Conservation (phyloP, 1,140 invertebrate genomes). For the Lordiphosa stackelbergi region DNA sequence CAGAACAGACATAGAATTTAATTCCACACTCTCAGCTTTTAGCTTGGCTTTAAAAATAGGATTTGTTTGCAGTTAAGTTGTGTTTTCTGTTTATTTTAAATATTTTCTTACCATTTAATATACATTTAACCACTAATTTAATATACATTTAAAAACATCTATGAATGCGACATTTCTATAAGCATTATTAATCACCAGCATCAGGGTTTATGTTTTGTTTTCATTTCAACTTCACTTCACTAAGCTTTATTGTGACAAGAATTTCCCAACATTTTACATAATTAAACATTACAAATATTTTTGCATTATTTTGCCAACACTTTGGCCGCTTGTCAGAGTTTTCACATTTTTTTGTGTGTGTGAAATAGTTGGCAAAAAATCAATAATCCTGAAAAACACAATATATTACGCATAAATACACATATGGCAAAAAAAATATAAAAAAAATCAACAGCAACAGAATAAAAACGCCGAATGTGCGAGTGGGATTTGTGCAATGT, state of each 20-base stretch:
- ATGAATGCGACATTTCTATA: too few relatives aligned
- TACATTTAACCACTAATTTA: too few relatives aligned
- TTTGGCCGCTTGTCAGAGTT: conserved; percentile 14
- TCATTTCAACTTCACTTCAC: conserved; percentile 21
- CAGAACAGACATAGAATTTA: too few relatives aligned
- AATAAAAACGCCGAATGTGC: conserved; percentile 12
- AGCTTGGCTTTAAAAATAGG: too few relatives aligned
- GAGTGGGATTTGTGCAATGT: conserved; percentile 33
- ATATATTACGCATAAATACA: conserved; percentile 61
- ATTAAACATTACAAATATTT: conserved; percentile 27
- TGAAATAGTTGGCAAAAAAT: conserved; percentile 49
- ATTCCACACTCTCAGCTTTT: too few relatives aligned
- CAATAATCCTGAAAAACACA: conserved; percentile 68
- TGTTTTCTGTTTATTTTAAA: too few relatives aligned
- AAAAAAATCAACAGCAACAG: conserved; percentile 1
- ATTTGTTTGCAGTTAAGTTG: too few relatives aligned
- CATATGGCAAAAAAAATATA: conserved; percentile 14
- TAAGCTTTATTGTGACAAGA: conserved; percentile 38
- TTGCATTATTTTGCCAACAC: conserved; percentile 31
- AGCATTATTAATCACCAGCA: too few relatives aligned
- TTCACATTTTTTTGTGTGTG: conserved; percentile 5
- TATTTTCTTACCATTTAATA: too few relatives aligned
- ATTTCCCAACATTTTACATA: conserved; percentile 25
- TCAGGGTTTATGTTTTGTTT: neutral
- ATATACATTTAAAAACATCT: too few relatives aligned